These are phyloP conservation scores for Mimas tiliae DNA, from an alignment of 2,888 invertebrate genomes.

Conservation along the genomic window DNA sequence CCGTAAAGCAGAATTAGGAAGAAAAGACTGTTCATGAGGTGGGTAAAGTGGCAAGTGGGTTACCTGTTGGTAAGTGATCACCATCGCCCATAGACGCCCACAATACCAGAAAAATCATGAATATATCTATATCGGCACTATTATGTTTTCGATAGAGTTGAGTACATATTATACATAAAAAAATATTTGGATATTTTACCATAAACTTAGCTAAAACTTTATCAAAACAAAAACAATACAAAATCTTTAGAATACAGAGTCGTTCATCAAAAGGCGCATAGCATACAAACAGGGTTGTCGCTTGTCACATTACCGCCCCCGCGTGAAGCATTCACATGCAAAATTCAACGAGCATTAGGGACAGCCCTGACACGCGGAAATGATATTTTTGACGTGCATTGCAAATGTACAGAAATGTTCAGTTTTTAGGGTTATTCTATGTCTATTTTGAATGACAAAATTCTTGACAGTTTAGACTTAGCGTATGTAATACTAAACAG, in stretches of 20 bases:
- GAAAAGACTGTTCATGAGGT: too few species aligned
- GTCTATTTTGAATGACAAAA: slow-evolving; percentile 5
- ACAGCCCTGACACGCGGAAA: slow-evolving; percentile 76
- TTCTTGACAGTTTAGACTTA: background rate
- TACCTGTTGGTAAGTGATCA: too few species aligned
- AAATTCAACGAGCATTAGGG: slow-evolving; percentile 74
- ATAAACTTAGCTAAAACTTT: background rate
- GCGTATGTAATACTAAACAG: background rate
- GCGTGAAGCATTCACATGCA: slow-evolving; percentile 74
- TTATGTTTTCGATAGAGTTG: too few species aligned
- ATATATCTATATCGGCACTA: too few species aligned
- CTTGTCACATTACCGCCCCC: slow-evolving; percentile 78
- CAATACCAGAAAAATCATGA: too few species aligned
- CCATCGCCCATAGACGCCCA: too few species aligned
- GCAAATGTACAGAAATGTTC: slow-evolving; percentile 6
- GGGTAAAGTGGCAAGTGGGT: too few species aligned
- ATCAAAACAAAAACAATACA: slow-evolving; percentile 16
- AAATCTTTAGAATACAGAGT: slow-evolving; percentile 16
- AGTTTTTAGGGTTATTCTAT: slow-evolving; percentile 7
- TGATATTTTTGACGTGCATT: slow-evolving; percentile 71
- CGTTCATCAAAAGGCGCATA: slow-evolving; percentile 40
- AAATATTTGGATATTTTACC: too few species aligned
- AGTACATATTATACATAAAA: too few species aligned
- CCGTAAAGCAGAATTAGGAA: too few species aligned
- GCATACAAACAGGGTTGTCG: slow-evolving; percentile 69